Evolutionary conservation across 2,113 vertebrate species (phyloP).

Genomic region (Fregetta grallaria): DNA sequence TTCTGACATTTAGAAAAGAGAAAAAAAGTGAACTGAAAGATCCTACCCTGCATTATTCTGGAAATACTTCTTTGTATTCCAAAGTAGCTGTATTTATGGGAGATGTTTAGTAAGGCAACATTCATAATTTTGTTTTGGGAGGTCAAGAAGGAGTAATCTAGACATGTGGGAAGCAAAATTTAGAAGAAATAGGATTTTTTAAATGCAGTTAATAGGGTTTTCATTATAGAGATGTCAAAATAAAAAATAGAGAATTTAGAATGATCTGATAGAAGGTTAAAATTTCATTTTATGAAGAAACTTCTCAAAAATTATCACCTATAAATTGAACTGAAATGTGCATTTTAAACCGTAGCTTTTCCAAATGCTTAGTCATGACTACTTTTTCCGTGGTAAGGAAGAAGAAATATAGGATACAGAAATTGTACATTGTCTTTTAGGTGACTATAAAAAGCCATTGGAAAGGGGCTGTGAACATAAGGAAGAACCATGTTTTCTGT

Average conservation of each 20-base stretch:
- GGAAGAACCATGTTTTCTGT: background rate
- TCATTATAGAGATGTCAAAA: background rate
- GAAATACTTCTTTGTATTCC: background rate
- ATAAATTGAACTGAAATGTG: background rate
- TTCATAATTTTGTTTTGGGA: background rate
- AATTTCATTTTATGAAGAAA: background rate
- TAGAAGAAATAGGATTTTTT: background rate
- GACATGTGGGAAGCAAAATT: background rate
- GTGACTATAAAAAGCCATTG: background rate
- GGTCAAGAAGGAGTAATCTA: background rate
- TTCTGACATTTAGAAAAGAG: background rate
- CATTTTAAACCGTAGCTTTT: background rate
- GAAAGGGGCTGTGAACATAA: background rate
- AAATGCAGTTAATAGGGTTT: background rate
- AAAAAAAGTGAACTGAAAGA: background rate
- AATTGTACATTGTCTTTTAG: background rate
- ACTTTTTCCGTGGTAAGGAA: background rate
- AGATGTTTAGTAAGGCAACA: background rate
- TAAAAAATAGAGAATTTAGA: background rate
- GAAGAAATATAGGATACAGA: background rate
- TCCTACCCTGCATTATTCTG: background rate
- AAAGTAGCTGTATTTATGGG: background rate
- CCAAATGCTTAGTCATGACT: background rate
- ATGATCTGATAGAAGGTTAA: background rate
- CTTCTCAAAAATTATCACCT: background rate